phyloP scores from a whole-genome alignment of 2,888 invertebrate species.

The Lumbricus terrestris region DNA sequence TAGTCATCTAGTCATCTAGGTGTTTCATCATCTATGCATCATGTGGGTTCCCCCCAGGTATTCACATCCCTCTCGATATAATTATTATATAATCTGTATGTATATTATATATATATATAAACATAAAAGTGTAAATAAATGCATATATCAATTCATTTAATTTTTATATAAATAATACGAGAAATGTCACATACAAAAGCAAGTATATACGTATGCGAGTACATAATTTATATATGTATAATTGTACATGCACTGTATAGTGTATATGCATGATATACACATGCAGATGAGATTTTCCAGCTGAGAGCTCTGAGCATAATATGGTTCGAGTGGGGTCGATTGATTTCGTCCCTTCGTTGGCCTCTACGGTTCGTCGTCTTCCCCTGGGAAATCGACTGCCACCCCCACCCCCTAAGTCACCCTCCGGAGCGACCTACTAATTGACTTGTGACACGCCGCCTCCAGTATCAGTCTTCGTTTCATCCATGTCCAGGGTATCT shows the following conservation, averaged over 20 bases:
- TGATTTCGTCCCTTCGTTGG: background rate
- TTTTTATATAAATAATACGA: too few relatives aligned
- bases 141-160: too few relatives aligned
- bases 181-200: too few relatives aligned
- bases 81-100: background rate
- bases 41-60: background rate
- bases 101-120: background rate
- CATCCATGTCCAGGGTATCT: background rate
- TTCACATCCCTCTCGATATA: background rate
- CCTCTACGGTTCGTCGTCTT: background rate
- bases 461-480: background rate
- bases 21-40: too few relatives aligned
- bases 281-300: background rate
- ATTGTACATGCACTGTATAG: background rate
- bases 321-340: background rate
- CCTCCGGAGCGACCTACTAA: background rate
- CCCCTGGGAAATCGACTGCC: background rate
- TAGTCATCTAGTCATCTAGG: too few relatives aligned
- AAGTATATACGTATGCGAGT: background rate
- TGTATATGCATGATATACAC: background rate
- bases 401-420: background rate
- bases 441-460: background rate
- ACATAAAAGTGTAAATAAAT: too few relatives aligned
- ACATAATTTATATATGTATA: background rate
- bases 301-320: background rate